Evolutionary conservation across 1,140 invertebrate genomes (phyloP).

Genomic region (Amphibalanus amphitrite): DNA sequence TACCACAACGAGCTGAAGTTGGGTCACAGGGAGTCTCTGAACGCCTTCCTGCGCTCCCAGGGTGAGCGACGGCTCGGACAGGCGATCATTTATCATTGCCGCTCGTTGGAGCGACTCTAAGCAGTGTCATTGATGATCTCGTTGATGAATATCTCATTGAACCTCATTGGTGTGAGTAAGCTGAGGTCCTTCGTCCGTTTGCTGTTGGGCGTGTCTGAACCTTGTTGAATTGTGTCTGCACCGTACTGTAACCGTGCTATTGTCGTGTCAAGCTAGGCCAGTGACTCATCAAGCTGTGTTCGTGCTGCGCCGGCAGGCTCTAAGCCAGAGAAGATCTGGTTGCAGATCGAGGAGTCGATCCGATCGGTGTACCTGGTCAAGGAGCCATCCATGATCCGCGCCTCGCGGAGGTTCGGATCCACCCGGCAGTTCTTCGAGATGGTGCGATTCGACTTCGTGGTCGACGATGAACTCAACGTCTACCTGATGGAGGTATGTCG

Average conservation of each 20-base stretch:
- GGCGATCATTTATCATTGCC: too few species aligned
- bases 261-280: too few species aligned
- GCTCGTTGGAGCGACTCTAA: too few species aligned
- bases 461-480: conserved; percentile 74
- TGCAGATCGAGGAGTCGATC: conserved; percentile 60
- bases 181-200: too few species aligned
- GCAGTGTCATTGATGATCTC: too few species aligned
- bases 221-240: too few species aligned
- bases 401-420: conserved; percentile 30
- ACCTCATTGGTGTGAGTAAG: too few species aligned
- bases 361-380: conserved; percentile 51
- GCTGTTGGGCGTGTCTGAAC: too few species aligned
- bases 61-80: conserved; percentile 11
- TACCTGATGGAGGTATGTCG: conserved; percentile 54
- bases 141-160: too few species aligned
- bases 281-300: too few species aligned
- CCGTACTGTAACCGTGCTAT: too few species aligned
- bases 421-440: conserved; percentile 79
- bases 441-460: conserved; percentile 79
- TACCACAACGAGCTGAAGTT: conserved; percentile 58
- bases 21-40: conserved; percentile 72
- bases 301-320: too few species aligned
- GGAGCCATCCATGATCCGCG: conserved; percentile 37
- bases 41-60: conserved; percentile 34
- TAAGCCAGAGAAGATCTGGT: conserved; percentile 41